Evolutionary conservation across 1,140 invertebrate species (phyloP).

Genomic region (Sitodiplosis mosellana): DNA sequence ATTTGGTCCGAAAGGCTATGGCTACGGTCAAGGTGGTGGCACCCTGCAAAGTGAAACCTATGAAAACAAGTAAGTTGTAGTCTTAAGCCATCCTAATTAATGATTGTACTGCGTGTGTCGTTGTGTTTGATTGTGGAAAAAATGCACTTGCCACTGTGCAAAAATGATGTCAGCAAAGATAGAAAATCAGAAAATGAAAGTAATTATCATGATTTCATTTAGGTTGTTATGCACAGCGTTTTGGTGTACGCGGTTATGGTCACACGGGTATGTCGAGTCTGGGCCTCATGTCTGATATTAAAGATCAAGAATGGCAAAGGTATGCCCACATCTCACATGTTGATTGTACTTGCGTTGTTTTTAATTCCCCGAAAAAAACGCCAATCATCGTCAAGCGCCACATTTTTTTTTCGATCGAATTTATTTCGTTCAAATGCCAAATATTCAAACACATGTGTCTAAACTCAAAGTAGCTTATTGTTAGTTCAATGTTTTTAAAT

Average conservation of each 20-base stretch:
- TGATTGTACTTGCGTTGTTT: no score
- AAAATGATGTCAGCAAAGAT: no score
- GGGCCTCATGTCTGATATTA: conserved; percentile 46
- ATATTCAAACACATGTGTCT: no score
- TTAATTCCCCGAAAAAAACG: no score
- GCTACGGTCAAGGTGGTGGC: conserved; percentile 80
- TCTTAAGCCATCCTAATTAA: neutral
- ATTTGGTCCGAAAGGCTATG: conserved; percentile 87
- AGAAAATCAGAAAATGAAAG: no score
- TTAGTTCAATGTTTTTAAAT: no score
- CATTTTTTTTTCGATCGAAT: no score
- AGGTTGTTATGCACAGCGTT: conserved; percentile 59
- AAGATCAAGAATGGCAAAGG: conserved; percentile 42
- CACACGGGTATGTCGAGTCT: conserved; percentile 61
- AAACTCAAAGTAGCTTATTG: no score
- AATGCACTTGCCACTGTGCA: no score
- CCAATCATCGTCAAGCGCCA: no score
- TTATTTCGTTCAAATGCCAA: no score
- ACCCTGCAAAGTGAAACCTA: conserved; percentile 59
- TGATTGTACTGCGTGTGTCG: neutral
- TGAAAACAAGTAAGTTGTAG: neutral
- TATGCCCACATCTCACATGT: conserved; percentile 25
- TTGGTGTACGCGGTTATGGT: conserved; percentile 63
- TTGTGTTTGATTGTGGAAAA: neutral
- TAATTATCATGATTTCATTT: conserved; percentile 6